Conservation (phyloP, 1,140 invertebrate species). For the Zaprionus ghesquierei region DNA sequence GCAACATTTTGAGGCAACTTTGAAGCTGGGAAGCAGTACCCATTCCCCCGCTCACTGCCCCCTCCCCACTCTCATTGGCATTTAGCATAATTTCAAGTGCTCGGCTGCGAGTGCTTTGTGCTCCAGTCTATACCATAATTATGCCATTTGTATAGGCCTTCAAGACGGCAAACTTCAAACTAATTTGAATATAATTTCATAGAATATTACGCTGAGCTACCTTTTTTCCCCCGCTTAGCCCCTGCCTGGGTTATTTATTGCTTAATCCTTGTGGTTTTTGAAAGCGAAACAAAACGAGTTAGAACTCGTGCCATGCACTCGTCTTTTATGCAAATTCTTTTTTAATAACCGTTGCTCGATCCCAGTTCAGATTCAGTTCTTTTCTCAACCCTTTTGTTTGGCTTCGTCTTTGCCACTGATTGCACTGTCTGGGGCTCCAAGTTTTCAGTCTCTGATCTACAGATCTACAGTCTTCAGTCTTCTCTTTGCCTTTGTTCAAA, state of each 20-base stretch:
- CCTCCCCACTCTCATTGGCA: constrained; percentile 41
- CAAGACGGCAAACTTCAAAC: constrained; percentile 62
- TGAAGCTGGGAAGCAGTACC: background rate
- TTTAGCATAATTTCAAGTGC: constrained; percentile 78
- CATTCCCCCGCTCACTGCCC: background rate
- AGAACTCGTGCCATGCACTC: background rate
- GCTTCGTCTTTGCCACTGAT: constrained; percentile 42
- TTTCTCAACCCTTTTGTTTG: background rate
- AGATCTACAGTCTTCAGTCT: background rate
- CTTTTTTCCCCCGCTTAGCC: background rate
- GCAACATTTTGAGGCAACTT: constrained; percentile 7
- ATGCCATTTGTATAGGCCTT: constrained; percentile 61
- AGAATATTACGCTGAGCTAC: constrained; percentile 45
- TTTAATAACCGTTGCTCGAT: constrained; percentile 61
- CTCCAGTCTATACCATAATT: constrained; percentile 59
- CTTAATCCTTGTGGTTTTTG: constrained; percentile 69
- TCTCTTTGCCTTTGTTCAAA: constrained; percentile 18
- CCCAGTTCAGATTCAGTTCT: constrained; percentile 6
- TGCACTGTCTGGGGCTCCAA: constrained; percentile 40
- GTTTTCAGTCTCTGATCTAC: background rate
- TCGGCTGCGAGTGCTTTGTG: constrained; percentile 44
- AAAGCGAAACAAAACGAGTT: background rate
- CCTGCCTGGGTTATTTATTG: constrained; percentile 61
- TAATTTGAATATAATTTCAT: constrained; percentile 82
- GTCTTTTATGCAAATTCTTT: constrained; percentile 75